Conservation (phyloP, 2,888 invertebrate genomes). For the Torymus tubicola region DNA sequence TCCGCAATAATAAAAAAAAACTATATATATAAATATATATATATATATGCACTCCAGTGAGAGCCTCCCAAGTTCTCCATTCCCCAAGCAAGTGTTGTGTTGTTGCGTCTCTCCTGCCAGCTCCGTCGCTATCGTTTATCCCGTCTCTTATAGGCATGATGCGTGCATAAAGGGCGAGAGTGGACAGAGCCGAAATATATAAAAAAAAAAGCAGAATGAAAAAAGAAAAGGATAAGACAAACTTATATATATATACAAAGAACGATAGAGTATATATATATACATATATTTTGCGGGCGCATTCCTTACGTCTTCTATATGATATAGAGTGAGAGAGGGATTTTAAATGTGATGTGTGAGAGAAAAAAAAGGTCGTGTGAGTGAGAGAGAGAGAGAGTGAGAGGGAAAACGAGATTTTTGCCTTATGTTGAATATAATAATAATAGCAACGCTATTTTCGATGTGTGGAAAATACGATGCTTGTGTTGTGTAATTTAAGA, state of each 20-base stretch:
- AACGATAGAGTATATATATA: slow-evolving; percentile 12
- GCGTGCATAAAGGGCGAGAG: not conserved
- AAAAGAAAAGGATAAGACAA: slow-evolving; percentile 11
- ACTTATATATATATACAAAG: slow-evolving; percentile 27
- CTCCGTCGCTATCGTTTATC: slow-evolving; percentile 41
- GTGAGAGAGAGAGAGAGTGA: slow-evolving; percentile 11
- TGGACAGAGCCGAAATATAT: no score
- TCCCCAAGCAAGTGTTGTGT: slow-evolving; percentile 41
- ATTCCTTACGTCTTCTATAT: slow-evolving; percentile 51
- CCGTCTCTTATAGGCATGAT: slow-evolving; percentile 22
- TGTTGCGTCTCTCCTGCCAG: slow-evolving; percentile 49
- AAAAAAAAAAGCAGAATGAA: no score
- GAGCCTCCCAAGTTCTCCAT: slow-evolving; percentile 1
- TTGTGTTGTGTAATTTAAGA: slow-evolving; percentile 50
- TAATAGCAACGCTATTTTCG: slow-evolving; percentile 49
- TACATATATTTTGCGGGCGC: slow-evolving; percentile 49
- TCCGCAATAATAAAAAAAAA: slow-evolving; percentile 39
- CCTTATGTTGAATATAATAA: slow-evolving; percentile 44
- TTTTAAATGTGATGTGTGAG: slow-evolving; percentile 8
- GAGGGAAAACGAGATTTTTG: slow-evolving; percentile 31
- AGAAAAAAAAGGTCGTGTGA: slow-evolving; percentile 6
- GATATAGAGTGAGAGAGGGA: not conserved
- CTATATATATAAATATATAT: not conserved
- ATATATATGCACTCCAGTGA: slow-evolving; percentile 27
- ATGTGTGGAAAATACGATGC: slow-evolving; percentile 51